Conservation (phyloP, 1,140 invertebrate genomes). For the Diachasmimorpha longicaudata region DNA sequence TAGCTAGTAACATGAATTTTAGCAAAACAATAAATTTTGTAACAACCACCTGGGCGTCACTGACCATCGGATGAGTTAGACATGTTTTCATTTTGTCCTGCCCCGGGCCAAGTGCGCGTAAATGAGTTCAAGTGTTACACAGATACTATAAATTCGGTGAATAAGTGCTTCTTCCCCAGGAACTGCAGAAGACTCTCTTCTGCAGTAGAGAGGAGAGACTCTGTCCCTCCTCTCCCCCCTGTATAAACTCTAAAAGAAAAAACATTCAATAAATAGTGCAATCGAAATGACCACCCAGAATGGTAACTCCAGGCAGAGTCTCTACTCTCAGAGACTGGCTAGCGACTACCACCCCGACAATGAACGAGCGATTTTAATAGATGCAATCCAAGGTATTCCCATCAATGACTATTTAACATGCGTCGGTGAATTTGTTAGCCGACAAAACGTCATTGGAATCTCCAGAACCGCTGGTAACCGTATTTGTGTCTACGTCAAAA, state of each 20-base stretch:
- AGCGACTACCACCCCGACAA: not conserved
- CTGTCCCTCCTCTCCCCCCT: too few relatives aligned
- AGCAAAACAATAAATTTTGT: too few relatives aligned
- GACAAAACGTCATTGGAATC: not conserved
- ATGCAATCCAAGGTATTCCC: constrained; percentile 3
- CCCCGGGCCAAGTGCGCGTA: not conserved
- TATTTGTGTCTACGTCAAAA: constrained; percentile 1
- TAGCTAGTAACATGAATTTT: too few relatives aligned
- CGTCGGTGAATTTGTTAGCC: not conserved
- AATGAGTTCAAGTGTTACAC: not conserved
- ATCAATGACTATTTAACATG: constrained; percentile 7
- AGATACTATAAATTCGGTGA: not conserved
- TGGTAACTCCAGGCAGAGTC: too few relatives aligned
- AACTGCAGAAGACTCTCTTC: not conserved
- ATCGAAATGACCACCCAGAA: too few relatives aligned
- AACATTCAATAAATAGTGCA: too few relatives aligned
- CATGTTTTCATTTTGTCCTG: not conserved
- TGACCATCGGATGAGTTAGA: not conserved
- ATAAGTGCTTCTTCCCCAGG: not conserved
- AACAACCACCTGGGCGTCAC: too few relatives aligned
- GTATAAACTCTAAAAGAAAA: too few relatives aligned
- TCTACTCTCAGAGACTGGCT: not conserved
- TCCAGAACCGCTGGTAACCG: constrained; percentile 16
- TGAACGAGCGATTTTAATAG: constrained; percentile 11
- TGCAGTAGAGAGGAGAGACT: not conserved